Percentiles rank a stretch among this genome's conserved stretches.
Conservation (phyloP, 2,888 invertebrate species). For the Drosophila fulvimacula region DNA sequence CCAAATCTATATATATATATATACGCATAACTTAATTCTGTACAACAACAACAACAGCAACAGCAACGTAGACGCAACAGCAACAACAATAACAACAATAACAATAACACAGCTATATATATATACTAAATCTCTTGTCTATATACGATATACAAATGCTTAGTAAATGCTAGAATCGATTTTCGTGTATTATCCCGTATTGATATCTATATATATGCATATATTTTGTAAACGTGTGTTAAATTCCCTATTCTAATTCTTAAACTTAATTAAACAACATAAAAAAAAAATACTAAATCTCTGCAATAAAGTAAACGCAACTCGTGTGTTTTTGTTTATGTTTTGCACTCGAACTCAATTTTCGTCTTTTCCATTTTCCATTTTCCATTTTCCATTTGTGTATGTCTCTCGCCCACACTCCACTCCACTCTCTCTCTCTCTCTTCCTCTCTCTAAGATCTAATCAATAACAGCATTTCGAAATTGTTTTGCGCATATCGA, state of each 20-base stretch:
- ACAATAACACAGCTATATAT: constrained; percentile 26
- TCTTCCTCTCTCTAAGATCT: constrained; percentile 31
- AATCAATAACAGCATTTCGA: constrained; percentile 61
- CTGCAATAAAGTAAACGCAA: constrained; percentile 71
- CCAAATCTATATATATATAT: constrained; percentile 9
- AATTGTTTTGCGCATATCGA: constrained; percentile 61
- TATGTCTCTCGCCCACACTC: constrained; percentile 20
- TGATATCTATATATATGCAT: constrained; percentile 16
- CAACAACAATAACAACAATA: constrained; percentile 32
- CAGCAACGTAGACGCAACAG: constrained; percentile 46
- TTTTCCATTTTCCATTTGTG: constrained; percentile 32
- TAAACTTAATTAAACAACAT: constrained; percentile 28
- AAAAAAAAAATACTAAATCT: constrained; percentile 19
- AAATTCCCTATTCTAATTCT: constrained; percentile 31
- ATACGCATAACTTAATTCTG: constrained; percentile 21
- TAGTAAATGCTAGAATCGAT: constrained; percentile 33
- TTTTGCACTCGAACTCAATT: constrained; percentile 41
- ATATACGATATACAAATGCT: constrained; percentile 26
- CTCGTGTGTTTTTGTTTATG: constrained; percentile 71
- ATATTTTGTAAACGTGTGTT: constrained; percentile 67
- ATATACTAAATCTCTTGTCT: neutral
- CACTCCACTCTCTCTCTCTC: constrained; percentile 2
- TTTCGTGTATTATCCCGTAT: constrained; percentile 22
- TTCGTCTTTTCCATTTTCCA: constrained; percentile 24
- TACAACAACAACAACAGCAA: constrained; percentile 30